Base-by-base conservation (phyloP, 1,140 invertebrate genomes). In the Argopecten irradians region DNA sequence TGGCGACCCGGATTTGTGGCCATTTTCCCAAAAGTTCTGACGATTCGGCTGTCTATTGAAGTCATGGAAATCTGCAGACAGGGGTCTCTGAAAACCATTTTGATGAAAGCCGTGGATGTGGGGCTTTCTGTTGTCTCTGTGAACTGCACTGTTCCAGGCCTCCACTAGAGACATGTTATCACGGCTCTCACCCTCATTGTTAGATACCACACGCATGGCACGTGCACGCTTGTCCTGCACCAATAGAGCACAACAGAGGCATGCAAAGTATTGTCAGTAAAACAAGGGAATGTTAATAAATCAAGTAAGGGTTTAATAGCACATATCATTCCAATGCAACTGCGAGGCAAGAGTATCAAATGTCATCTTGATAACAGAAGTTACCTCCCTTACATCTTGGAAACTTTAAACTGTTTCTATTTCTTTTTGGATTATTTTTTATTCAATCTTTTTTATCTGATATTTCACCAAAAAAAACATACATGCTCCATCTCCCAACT, bases 11-110 rank as follows among this genome's bases (percentile, higher is more conserved):
- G 34, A 36, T 22, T 39, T 39, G 34, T 84, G 33, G 85, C 33
- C 34, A 36, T 71, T 28, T 46, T 55, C 87, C 39, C 83, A 36
- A 39, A 35, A 35, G 36, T 84, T 84, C 34, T 34, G 83, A 35
- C 39, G 35, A 43, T 43, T 8, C 35, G 39, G 34, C 83, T 43
- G 39, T 34, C 41, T n/a, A 46, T 88, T 46, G 35, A 85, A 34
- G n/a, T 88, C 83, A 85, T 43, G 41, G 43, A 85, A 88, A 33
- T 46, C 84, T 39, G 46, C 41, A 32, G 83, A 88, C 83, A 41
- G 43, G 35, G 83, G 83, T 34, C 83, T 85, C 88, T 89, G 88
- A 86, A 89, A 89, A 86, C 84, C 46, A 89, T 35, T 36, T 82
- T 55, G 32, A 36, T 87, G 32, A 82, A 34, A 35, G 32, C 82